Base-by-base conservation (phyloP, 1,140 invertebrate species). In the Acromyrmex echinatior region DNA sequence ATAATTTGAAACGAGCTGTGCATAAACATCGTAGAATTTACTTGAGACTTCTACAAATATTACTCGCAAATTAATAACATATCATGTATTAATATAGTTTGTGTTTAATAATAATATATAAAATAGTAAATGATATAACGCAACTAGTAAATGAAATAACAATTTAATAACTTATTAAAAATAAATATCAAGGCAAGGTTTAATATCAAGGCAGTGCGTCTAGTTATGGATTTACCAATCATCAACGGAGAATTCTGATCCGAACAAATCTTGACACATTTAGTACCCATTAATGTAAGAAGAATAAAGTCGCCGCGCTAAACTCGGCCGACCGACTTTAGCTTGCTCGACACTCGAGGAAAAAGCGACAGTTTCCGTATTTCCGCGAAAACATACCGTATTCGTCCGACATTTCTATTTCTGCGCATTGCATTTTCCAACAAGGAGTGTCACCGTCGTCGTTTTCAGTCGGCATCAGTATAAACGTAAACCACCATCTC, bases 341-440 rank as follows among this genome's bases (percentile, higher is more conserved):
- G 49, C 31, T 16, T 49, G 16, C 31, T 16, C 39, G 62, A 68
- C 21, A 25, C 35, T 14, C 21, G 68, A 60, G 25, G 68, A 62
- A 84, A 74, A 63, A 74, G 53, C 70, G 39, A 35, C 80, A 18
- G 35, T 31, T 49, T 84, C 70, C 70, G 28, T 56, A 62, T 49
- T 76, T 84, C 39, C n/a, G 14, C 70, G 80, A 84, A 84, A 84
- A 84, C 28, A 35, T 45, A 49, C 21, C 21, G 58, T 25, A 14
- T 21, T 31, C 18, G n/a, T 18, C 80, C 39, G 70, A 74, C 80
- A 39, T 74, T 84, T 84, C 80, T 84, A 84, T 74, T 84, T 74
- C 56, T 51, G 18, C 63, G 31, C n/a, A 60, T 49, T n/a, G 63
- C 80, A 74, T 74, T 84, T 84, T 74, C 25, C 70, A 84, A 35